Evolutionary conservation across 2,797 vertebrate species (phyloP).

Genomic region (Tapera naevia): DNA sequence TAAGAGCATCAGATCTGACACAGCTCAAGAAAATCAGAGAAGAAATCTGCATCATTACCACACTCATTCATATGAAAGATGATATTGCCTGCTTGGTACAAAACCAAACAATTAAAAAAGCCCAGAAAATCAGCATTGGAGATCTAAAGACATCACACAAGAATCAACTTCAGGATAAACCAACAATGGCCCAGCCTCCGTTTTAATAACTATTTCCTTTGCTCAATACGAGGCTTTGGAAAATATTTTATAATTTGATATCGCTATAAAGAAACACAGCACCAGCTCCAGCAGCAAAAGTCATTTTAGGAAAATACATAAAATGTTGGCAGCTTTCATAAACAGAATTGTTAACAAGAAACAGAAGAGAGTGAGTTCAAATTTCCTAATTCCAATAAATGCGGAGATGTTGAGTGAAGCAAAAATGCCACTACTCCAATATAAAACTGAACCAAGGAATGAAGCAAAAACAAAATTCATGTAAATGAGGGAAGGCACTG

Average conservation of each 20-base stretch:
- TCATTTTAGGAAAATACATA: conserved; percentile 34
- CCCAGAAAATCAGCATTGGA: not conserved
- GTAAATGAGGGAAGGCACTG: not conserved
- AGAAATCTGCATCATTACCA: not conserved
- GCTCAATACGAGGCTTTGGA: not conserved
- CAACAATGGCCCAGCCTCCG: not conserved
- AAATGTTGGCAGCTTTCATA: conserved; percentile 29
- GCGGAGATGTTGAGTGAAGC: not conserved
- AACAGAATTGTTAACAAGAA: conserved; percentile 34
- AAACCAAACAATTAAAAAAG: not conserved
- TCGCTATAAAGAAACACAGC: conserved; percentile 1
- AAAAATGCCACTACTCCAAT: not conserved
- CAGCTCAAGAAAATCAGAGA: not conserved
- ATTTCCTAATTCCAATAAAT: conserved; percentile 6
- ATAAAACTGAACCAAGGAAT: conserved; percentile 53
- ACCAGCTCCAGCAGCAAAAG: not conserved
- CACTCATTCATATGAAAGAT: not conserved
- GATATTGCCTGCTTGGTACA: not conserved
- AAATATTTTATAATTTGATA: conserved; percentile 30
- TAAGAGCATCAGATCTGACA: conserved; percentile 26
- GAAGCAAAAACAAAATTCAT: not conserved
- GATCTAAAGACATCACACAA: not conserved
- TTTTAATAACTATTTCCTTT: not conserved
- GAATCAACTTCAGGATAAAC: not conserved
- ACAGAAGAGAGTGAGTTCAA: conserved; percentile 15